Percentiles rank a stretch among this genome's conserved stretches.
Evolutionary conservation across 2,797 vertebrate species (phyloP).

Genomic region (Alauda arvensis): DNA sequence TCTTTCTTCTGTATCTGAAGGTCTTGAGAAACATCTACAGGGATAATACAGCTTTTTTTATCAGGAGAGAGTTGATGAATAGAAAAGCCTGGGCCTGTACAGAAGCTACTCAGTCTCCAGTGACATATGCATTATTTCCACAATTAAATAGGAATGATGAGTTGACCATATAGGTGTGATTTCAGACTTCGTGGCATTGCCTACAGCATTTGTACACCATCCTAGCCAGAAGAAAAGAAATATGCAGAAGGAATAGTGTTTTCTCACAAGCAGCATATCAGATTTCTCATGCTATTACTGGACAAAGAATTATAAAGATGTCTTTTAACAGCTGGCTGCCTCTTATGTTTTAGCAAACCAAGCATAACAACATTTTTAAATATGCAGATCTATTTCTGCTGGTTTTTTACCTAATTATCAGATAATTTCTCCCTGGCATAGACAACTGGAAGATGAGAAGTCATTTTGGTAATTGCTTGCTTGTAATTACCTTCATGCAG

Average conservation of each 20-base stretch:
- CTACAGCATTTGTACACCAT: not conserved
- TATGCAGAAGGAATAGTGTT: not conserved
- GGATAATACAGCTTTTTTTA: not conserved
- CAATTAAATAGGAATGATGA: not conserved
- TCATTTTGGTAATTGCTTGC: not conserved
- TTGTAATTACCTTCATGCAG: not conserved
- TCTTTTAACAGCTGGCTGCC: not conserved
- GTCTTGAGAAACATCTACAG: not conserved
- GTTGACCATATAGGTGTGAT: not conserved
- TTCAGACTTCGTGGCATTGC: not conserved
- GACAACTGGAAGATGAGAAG: not conserved
- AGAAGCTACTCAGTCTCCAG: not conserved
- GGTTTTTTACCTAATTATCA: not conserved
- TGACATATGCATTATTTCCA: not conserved
- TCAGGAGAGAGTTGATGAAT: not conserved
- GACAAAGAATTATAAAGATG: not conserved
- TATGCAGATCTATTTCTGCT: not conserved
- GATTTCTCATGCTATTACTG: constrained; percentile 20
- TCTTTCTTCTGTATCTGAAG: not conserved
- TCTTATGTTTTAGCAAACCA: constrained; percentile 11
- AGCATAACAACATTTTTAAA: constrained; percentile 10
- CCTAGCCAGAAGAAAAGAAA: constrained; percentile 27
- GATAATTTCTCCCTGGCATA: not conserved
- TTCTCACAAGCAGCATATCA: not conserved
- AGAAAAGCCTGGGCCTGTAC: not conserved